phyloP scores from a whole-genome alignment of 2,888 invertebrate species.

The Euzophera pinguis region DNA sequence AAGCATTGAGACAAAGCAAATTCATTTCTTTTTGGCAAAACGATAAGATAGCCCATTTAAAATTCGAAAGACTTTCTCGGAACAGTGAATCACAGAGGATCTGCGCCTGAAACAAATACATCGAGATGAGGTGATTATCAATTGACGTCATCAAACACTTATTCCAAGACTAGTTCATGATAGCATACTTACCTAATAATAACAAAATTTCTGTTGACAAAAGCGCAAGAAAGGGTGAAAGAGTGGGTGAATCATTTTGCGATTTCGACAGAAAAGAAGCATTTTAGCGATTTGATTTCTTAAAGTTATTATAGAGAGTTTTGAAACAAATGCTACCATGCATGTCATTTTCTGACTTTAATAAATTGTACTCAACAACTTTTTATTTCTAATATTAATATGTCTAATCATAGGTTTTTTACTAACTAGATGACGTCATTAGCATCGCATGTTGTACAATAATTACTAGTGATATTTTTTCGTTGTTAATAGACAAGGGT shows the following conservation, averaged over 20 bases:
- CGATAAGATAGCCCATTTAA: constrained; percentile 7
- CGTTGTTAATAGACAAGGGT: constrained; percentile 37
- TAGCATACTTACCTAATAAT: neutral
- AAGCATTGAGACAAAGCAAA: neutral
- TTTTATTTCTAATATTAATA: neutral
- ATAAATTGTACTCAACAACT: too few species aligned
- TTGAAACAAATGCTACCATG: too few species aligned
- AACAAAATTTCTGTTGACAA: too few species aligned
- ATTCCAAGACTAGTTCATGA: neutral
- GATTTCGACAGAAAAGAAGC: too few species aligned
- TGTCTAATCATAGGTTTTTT: neutral
- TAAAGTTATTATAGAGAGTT: too few species aligned
- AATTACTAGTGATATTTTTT: constrained; percentile 29
- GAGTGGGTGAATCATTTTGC: too few species aligned
- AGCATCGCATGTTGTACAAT: constrained; percentile 32
- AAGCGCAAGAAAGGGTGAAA: too few species aligned
- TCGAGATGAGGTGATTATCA: constrained; percentile 6
- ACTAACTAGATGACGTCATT: neutral
- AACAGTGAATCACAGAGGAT: neutral
- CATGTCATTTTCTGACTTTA: too few species aligned
- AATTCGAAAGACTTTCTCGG: constrained; percentile 3
- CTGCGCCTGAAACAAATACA: neutral
- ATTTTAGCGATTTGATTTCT: too few species aligned
- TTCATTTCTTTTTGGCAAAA: neutral
- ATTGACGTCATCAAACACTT: neutral